phyloP scores from a whole-genome alignment of 2,888 invertebrate species.

The Nesidiocoris tenuis region DNA sequence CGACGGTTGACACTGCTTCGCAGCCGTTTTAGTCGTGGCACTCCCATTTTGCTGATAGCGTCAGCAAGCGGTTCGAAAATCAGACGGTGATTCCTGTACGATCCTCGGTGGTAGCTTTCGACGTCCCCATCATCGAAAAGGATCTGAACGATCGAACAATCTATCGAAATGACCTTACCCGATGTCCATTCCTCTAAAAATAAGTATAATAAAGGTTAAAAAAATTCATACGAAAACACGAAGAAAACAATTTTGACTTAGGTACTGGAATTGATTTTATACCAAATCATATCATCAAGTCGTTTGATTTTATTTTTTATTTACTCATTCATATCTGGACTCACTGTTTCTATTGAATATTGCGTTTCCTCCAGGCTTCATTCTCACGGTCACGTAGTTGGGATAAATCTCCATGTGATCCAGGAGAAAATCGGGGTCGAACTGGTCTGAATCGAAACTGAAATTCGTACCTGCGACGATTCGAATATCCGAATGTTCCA shows the following conservation, averaged over 20 bases:
- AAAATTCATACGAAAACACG: neutral
- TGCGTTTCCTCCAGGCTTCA: neutral
- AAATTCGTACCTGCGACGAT: neutral
- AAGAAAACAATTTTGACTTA: too few species aligned
- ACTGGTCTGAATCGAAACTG: neutral
- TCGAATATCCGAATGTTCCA: neutral
- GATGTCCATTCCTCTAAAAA: slow-evolving; percentile 69
- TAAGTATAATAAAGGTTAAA: neutral
- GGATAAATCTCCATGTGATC: neutral
- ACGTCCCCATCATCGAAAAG: slow-evolving; percentile 73
- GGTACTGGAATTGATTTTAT: too few species aligned
- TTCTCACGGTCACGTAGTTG: neutral
- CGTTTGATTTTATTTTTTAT: too few species aligned
- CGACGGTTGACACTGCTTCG: neutral
- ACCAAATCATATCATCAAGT: too few species aligned
- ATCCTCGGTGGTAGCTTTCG: slow-evolving; percentile 96
- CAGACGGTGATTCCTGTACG: slow-evolving; percentile 61
- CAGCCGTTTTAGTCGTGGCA: neutral
- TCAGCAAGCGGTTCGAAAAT: neutral
- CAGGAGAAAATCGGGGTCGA: neutral
- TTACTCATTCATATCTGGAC: too few species aligned
- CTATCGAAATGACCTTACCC: slow-evolving; percentile 76
- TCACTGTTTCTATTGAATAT: neutral
- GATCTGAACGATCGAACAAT: slow-evolving; percentile 85
- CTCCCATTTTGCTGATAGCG: neutral